Evolutionary conservation across 2,797 vertebrate genomes (phyloP).

Genomic region (Sebastolobus alascanus): DNA sequence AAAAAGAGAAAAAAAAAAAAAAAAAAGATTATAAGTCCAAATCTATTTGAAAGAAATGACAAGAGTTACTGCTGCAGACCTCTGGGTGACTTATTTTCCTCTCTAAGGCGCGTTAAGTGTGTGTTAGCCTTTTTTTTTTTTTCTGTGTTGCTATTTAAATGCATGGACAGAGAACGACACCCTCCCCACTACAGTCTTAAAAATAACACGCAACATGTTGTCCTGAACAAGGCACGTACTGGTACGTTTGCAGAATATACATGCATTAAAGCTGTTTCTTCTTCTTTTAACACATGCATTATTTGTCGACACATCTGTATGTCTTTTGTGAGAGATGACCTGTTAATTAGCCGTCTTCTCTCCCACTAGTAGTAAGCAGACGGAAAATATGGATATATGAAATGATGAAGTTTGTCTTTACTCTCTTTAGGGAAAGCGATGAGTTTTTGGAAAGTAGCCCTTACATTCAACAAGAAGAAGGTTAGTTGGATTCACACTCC

Average conservation of each 20-base stretch:
- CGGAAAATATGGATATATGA: background rate
- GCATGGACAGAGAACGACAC: conserved; percentile 78
- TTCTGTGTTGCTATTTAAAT: conserved; percentile 81
- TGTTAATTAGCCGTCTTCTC: conserved; percentile 10
- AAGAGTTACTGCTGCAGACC: conserved; percentile 79
- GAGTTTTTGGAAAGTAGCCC: conserved; percentile 4
- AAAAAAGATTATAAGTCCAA: conserved; percentile 76
- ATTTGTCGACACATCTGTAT: conserved; percentile 70
- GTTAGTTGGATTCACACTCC: conserved; percentile 15
- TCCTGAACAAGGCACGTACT: conserved; percentile 61
- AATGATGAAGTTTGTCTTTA: background rate
- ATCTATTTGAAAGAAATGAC: conserved; percentile 79
- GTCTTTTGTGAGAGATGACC: conserved; percentile 42
- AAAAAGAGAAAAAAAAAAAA: conserved; percentile 15
- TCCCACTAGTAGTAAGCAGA: background rate
- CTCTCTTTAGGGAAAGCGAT: background rate
- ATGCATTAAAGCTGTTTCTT: conserved; percentile 75
- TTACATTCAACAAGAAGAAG: background rate
- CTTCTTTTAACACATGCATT: conserved; percentile 76
- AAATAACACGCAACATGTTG: conserved; percentile 66
- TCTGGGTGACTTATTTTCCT: conserved; percentile 79
- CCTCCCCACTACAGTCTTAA: conserved; percentile 76
- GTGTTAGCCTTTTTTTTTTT: conserved; percentile 59
- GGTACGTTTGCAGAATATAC: conserved; percentile 72
- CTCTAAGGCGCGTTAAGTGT: conserved; percentile 72